A percentile compares a stretch with the other conserved stretches of the same genome.
Evolutionary conservation across 1,140 invertebrate genomes (phyloP).

Genomic region (Hesperophylax magnus): DNA sequence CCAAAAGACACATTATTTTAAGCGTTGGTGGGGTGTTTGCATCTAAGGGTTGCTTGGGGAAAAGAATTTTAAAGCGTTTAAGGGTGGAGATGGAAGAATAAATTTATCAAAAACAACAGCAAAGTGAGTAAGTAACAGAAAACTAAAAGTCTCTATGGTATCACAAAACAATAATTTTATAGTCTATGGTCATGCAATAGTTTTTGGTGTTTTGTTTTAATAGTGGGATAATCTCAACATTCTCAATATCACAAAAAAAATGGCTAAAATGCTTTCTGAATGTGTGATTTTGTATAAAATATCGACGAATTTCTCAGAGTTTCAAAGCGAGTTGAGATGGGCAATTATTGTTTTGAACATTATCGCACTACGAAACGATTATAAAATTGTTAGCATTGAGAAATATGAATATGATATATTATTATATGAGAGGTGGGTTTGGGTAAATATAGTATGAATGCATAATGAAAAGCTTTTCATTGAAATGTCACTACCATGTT

Average conservation of each 20-base stretch:
- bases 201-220: conserved; percentile 5
- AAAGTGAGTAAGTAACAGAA: conserved; percentile 3
- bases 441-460: background rate
- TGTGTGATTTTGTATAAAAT: too few species aligned
- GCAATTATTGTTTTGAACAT: conserved; percentile 6
- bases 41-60: background rate
- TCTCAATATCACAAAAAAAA: too few species aligned
- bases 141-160: background rate
- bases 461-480: background rate
- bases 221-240: conserved; percentile 15
- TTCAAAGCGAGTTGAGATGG: background rate
- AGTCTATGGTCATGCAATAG: background rate
- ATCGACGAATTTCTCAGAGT: too few species aligned
- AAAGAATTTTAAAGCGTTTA: conserved; percentile 1
- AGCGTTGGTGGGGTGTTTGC: background rate
- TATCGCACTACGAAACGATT: conserved; percentile 12
- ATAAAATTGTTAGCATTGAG: background rate
- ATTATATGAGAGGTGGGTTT: background rate
- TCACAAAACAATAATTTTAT: conserved; percentile 14
- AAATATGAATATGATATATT: background rate
- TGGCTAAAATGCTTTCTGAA: background rate
- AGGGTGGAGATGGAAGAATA: background rate
- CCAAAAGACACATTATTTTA: background rate
- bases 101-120: conserved; percentile 13
- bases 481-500: background rate